These are phyloP conservation scores for Coreius guichenoti DNA, from an alignment of 2,797 vertebrate genomes.

Conservation along the genomic window DNA sequence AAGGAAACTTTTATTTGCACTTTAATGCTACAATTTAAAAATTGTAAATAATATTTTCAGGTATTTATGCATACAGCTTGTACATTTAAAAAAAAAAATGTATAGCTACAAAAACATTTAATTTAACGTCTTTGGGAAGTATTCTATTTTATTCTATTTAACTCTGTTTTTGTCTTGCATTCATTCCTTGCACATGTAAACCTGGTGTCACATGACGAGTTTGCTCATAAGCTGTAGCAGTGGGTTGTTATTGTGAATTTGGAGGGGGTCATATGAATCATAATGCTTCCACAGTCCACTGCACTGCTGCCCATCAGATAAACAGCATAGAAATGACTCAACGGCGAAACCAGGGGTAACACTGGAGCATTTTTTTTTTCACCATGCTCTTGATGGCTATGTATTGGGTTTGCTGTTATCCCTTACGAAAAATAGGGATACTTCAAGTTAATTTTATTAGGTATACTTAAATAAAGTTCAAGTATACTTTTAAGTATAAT, in stretches of 20 bases:
- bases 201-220: conserved; percentile 13
- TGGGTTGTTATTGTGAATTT: conserved; percentile 45
- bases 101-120: background rate
- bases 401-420: background rate
- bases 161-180: conserved; percentile 3
- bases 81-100: background rate
- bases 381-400: background rate
- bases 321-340: conserved; percentile 43
- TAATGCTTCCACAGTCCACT: conserved; percentile 56
- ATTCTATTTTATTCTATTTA: background rate
- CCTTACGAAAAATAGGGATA: background rate
- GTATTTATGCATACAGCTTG: background rate
- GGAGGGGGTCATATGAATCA: conserved; percentile 62
- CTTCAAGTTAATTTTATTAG: background rate
- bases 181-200: background rate
- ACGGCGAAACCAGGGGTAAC: conserved; percentile 42
- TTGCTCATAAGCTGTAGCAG: background rate
- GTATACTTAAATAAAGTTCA: background rate
- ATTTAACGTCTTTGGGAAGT: background rate
- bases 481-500: background rate
- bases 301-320: conserved; percentile 68
- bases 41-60: background rate
- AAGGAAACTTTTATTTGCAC: background rate
- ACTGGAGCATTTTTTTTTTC: conserved; percentile 8
- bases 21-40: too few relatives aligned